Base-by-base conservation (phyloP, 2,888 invertebrate species). In the Steinernema scapterisci region DNA sequence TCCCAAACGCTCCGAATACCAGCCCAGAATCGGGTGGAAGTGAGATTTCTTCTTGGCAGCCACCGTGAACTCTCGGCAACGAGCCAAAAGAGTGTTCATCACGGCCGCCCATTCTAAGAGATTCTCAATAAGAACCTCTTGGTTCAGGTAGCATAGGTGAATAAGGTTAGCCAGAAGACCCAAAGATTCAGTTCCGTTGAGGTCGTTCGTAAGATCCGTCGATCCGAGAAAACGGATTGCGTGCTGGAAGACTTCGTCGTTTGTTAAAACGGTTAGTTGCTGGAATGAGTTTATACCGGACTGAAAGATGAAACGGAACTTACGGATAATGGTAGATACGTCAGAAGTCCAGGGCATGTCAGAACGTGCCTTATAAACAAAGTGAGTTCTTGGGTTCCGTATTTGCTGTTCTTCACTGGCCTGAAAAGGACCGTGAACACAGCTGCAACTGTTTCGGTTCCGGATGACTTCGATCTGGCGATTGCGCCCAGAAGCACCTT, bases 1-100 rank as follows among this genome's bases (percentile, higher is more conserved):
- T 85, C 92, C 92, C 71, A 92, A 90, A 1, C 92, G 91, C 79
- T 93, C 93, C 0, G 92, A 92, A 88, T 96, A 95, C 95, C 97
- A 97, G 48, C 81, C 81, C 19, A 80, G 56, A 44, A 85, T 79
- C 16, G 85, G 83, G 23, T 85, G 79, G 1, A 76, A 75, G 51
- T 74, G 78, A 72, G 74, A 73, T 44, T 76, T 80, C 44, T 79
- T 80, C 31, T 46, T 71, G 7, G 54, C 25, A 7, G 77, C 56
- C 21, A 92, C 93, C 13, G 45, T 52, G 43, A 95, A 94, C 82
- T 93, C 92, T 83, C 94, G 94, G 89, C 96, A 96, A 79, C 92
- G 93, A 88, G 95, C 93, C 80, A 97, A 89, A 83, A 97, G 91
- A 77, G 92, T 91, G 2, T 93, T 94, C 23, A 94, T 92, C 16